A percentile compares a stretch with the other conserved stretches of the same genome.
These are phyloP conservation scores for Vombatus ursinus DNA, from an alignment of 2,113 vertebrate genomes.

Conservation along the genomic window DNA sequence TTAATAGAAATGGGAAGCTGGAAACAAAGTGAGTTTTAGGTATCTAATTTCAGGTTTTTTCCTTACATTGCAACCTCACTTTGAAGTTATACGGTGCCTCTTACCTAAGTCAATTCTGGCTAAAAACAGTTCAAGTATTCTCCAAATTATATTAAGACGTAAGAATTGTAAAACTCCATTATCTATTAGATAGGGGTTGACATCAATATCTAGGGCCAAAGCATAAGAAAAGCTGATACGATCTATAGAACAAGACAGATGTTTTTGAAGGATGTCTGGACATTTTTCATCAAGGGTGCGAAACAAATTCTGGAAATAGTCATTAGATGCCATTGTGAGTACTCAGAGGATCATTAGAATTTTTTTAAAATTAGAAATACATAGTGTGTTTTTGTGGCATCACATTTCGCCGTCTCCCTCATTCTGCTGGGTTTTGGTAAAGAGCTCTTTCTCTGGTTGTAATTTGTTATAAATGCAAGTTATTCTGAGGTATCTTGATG, in stretches of 20 bases:
- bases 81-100: slow-evolving; percentile 17
- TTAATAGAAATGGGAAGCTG: not conserved
- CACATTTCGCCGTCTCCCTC: not conserved
- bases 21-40: not conserved
- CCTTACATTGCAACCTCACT: not conserved
- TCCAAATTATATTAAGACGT: slow-evolving; percentile 50
- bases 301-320: slow-evolving; percentile 52
- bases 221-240: not conserved
- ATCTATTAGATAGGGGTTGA: slow-evolving; percentile 57
- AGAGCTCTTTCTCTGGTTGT: slow-evolving; percentile 42
- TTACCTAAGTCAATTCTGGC: slow-evolving; percentile 39
- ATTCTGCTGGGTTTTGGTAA: not conserved
- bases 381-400: not conserved
- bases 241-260: not conserved
- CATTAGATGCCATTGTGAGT: slow-evolving; percentile 8
- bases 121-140: slow-evolving; percentile 44
- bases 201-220: slow-evolving; percentile 33
- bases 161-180: slow-evolving; percentile 62
- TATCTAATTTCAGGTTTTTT: not conserved
- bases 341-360: not conserved
- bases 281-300: slow-evolving; percentile 26
- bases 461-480: slow-evolving; percentile 46
- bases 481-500: not conserved
- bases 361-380: slow-evolving; percentile 50
- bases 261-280: slow-evolving; percentile 31